Percentiles rank a stretch among this genome's conserved stretches.
These are phyloP conservation scores for Cnemophilus loriae DNA, from an alignment of 2,113 vertebrate genomes.

Conservation along the genomic window DNA sequence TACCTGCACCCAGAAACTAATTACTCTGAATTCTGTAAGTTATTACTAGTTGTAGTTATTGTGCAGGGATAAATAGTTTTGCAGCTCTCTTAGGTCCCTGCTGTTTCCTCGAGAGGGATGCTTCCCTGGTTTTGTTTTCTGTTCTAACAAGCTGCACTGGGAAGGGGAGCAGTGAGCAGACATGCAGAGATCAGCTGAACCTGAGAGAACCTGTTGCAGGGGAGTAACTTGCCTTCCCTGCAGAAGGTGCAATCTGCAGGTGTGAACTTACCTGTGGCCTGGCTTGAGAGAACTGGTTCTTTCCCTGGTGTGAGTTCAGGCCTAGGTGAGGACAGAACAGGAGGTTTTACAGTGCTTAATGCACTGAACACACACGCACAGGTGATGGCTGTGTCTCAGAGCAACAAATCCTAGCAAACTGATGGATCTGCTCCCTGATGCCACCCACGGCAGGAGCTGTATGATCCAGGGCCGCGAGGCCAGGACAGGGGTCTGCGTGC, in stretches of 20 bases:
- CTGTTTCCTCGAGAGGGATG: background rate
- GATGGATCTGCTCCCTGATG: background rate
- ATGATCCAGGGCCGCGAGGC: rapidly evolving
- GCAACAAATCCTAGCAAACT: no score
- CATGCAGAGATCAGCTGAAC: background rate
- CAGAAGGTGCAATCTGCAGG: background rate
- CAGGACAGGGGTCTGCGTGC: background rate
- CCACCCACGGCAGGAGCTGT: rapidly evolving
- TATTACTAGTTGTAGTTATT: background rate
- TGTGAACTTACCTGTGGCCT: background rate
- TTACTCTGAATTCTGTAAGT: background rate
- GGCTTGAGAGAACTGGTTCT: background rate
- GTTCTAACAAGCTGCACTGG: background rate
- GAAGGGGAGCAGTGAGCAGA: background rate
- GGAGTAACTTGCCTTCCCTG: background rate
- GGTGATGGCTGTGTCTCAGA: background rate
- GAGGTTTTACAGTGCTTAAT: background rate
- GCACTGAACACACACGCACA: background rate
- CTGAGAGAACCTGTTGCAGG: background rate
- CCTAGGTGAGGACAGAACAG: background rate
- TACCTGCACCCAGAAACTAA: background rate
- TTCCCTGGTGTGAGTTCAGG: background rate
- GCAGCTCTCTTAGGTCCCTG: background rate
- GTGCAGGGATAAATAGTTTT: background rate
- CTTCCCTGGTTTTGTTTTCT: background rate